phyloP scores from a whole-genome alignment of 53 echinoderm and acorn worm species.

The Antedon mediterranea region DNA sequence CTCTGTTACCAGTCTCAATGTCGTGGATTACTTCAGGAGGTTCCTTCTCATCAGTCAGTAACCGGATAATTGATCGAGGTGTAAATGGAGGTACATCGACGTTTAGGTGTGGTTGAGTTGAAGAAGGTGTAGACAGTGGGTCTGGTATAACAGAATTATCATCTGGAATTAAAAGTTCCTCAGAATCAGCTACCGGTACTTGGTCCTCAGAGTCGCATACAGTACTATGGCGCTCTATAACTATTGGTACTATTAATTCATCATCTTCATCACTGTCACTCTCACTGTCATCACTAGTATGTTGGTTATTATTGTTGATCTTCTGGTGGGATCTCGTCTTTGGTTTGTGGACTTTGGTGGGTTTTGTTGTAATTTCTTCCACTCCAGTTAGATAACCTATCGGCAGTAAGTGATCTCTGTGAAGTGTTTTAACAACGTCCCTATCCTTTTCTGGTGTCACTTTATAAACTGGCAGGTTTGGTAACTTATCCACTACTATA shows the following conservation, averaged over 20 bases:
- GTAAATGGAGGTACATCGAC: no score
- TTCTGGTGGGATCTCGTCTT: background rate
- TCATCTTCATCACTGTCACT: background rate
- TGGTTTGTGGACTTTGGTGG: background rate
- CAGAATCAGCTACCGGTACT: no score
- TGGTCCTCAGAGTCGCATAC: background rate
- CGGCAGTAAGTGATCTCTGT: constrained; percentile 17
- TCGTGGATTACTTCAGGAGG: no score
- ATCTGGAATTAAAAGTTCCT: no score
- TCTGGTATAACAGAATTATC: no score
- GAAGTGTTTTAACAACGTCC: constrained; percentile 12
- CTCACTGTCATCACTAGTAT: background rate
- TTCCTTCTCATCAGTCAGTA: no score
- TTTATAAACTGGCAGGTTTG: constrained; percentile 21
- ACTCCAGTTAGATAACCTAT: constrained; percentile 1
- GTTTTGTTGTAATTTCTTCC: background rate
- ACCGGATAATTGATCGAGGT: no score
- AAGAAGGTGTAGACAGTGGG: no score
- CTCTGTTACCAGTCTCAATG: no score
- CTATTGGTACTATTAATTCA: background rate
- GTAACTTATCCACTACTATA: constrained; percentile 6
- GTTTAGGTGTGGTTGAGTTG: no score
- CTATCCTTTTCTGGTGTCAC: constrained; percentile 13
- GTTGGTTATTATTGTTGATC: background rate
- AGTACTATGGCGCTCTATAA: background rate